These are phyloP conservation scores for Drosophila formosana DNA, from an alignment of 2,888 invertebrate species.

Conservation along the genomic window DNA sequence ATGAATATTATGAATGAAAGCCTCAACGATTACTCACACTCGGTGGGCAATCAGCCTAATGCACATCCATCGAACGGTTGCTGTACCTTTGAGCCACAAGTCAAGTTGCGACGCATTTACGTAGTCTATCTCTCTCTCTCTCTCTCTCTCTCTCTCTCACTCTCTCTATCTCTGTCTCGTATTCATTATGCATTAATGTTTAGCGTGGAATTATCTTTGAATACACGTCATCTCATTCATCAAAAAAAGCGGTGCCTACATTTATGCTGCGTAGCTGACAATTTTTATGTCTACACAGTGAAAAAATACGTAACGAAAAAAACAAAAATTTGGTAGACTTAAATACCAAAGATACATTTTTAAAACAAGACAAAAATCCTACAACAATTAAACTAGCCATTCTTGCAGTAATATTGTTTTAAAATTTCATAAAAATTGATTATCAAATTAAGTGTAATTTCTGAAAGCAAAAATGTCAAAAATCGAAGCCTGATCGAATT, in stretches of 20 bases:
- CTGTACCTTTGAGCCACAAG: neutral
- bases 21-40: neutral
- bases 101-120: neutral
- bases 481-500: too few relatives aligned
- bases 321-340: too few relatives aligned
- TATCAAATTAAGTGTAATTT: too few relatives aligned
- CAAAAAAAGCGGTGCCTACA: conserved; percentile 51
- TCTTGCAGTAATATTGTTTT: too few relatives aligned
- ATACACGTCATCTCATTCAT: conserved; percentile 52
- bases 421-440: too few relatives aligned
- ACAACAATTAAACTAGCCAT: too few relatives aligned
- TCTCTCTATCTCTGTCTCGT: neutral
- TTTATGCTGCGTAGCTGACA: conserved; percentile 28
- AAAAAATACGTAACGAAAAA: too few relatives aligned
- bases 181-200: conserved; percentile 42
- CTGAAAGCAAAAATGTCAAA: too few relatives aligned
- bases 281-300: neutral
- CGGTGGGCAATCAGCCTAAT: conserved; percentile 9
- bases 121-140: neutral
- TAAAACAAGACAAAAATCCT: too few relatives aligned
- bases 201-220: neutral
- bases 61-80: too few relatives aligned
- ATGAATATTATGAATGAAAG: conserved; percentile 2
- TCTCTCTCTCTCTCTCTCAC: too few relatives aligned
- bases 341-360: too few relatives aligned